Percentiles rank a stretch among this genome's conserved stretches.
Conservation (phyloP, 2,797 vertebrate species). For the Nannoperca australis region DNA sequence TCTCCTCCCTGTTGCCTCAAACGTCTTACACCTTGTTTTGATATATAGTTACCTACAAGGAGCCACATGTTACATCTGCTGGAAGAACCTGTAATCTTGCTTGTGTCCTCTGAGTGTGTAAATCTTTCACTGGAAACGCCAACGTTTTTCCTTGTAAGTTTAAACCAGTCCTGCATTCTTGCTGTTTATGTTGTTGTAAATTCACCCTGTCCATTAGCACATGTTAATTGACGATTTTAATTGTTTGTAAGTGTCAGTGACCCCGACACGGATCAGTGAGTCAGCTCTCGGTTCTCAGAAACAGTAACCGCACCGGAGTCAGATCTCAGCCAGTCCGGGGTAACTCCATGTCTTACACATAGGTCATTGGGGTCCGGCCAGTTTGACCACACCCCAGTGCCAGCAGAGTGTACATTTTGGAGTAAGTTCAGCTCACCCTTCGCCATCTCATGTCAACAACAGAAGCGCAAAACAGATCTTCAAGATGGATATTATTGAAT, state of each 20-base stretch:
- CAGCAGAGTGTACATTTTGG: slow-evolving; percentile 4
- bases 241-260: slow-evolving; percentile 6
- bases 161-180: neutral
- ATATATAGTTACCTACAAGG: neutral
- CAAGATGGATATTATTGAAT: neutral
- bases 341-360: slow-evolving; percentile 1
- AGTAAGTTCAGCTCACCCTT: slow-evolving; percentile 10
- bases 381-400: neutral
- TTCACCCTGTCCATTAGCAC: neutral
- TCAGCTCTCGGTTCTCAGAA: neutral
- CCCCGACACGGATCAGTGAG: neutral
- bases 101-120: slow-evolving; percentile 1
- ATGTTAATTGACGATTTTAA: neutral
- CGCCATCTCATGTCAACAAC: slow-evolving; percentile 8
- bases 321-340: neutral
- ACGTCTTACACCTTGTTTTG: neutral
- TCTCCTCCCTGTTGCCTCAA: neutral
- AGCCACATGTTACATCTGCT: slow-evolving; percentile 9
- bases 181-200: neutral
- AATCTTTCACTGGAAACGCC: neutral
- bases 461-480: neutral
- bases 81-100: neutral
- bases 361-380: slow-evolving; percentile 7
- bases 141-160: neutral
- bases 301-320: neutral